Conservation (phyloP, 2,113 vertebrate genomes). For the Malurus elegans region DNA sequence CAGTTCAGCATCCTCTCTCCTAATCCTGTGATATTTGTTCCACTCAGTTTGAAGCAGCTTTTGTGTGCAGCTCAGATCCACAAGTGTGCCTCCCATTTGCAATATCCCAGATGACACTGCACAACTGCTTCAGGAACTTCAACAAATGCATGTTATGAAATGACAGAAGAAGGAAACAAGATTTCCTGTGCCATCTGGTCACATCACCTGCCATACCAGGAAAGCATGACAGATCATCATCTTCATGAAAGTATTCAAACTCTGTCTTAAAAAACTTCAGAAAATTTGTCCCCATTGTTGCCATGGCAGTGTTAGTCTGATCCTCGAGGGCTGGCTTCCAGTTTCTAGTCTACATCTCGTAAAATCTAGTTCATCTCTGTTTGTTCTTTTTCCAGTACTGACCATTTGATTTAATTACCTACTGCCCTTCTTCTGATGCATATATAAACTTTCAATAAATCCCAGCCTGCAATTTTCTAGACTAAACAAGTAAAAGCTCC, state of each 20-base stretch:
- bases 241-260: neutral
- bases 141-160: neutral
- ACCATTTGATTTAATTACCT: neutral
- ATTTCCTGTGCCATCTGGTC: neutral
- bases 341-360: neutral
- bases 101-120: neutral
- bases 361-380: neutral
- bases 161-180: neutral
- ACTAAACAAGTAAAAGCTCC: neutral
- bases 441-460: neutral
- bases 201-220: neutral
- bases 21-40: neutral
- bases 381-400: neutral
- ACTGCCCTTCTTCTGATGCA: neutral
- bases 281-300: neutral
- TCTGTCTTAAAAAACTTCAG: neutral
- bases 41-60: neutral
- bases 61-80: neutral
- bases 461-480: neutral
- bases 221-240: neutral
- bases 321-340: neutral
- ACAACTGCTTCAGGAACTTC: neutral
- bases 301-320: neutral
- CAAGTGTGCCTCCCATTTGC: neutral
- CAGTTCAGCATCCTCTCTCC: neutral